Evolutionary conservation across 2,113 vertebrate species (phyloP).

Genomic region (Willisornis vidua): DNA sequence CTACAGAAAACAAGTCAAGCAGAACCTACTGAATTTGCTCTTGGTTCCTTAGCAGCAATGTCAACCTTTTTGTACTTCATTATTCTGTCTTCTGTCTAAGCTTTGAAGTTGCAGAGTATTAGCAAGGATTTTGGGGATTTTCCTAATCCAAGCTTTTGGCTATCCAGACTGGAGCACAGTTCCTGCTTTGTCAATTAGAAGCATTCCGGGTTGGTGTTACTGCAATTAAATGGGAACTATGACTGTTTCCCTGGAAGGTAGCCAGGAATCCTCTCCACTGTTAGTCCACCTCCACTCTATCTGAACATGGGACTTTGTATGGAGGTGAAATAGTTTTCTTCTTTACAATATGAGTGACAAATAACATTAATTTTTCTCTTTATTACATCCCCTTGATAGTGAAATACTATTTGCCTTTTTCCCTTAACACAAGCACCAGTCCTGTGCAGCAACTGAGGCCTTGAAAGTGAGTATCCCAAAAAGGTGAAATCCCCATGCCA

Average conservation of each 20-base stretch:
- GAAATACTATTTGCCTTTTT: neutral
- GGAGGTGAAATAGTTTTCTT: neutral
- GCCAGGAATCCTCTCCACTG: neutral
- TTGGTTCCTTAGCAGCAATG: neutral
- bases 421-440: neutral
- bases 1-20: neutral
- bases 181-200: neutral
- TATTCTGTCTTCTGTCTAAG: neutral
- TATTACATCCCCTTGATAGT: neutral
- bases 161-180: neutral
- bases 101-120: neutral
- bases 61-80: neutral
- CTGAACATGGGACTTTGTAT: neutral
- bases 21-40: neutral
- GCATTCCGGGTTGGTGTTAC: neutral
- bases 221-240: neutral
- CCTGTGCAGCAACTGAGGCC: neutral
- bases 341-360: neutral
- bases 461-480: neutral
- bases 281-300: neutral
- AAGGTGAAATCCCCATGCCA: neutral
- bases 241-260: neutral
- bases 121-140: neutral
- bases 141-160: neutral
- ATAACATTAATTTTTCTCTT: neutral